Evolutionary conservation across 2,113 vertebrate species (phyloP).

Genomic region (Platichthys stellatus): DNA sequence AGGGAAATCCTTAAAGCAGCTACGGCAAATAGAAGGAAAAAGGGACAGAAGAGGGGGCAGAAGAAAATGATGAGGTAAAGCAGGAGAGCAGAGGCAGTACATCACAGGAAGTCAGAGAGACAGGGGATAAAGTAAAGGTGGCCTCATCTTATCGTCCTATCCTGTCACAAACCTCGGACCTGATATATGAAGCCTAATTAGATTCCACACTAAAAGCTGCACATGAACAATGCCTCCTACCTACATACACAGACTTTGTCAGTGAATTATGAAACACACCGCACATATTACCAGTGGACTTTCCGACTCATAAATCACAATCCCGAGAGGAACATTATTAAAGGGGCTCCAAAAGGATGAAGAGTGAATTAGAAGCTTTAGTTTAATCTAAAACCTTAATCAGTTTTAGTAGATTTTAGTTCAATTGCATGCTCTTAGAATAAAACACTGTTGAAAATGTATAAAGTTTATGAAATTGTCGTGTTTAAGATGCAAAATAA

Average conservation of each 20-base stretch:
- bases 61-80: conserved; percentile 69
- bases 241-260: conserved; percentile 59
- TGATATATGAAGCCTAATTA: conserved; percentile 74
- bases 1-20: conserved; percentile 62
- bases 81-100: conserved; percentile 70
- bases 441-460: background rate
- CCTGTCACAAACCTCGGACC: conserved; percentile 63
- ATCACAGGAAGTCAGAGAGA: conserved; percentile 63
- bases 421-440: background rate
- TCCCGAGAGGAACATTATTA: conserved; percentile 39
- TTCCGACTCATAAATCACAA: conserved; percentile 49
- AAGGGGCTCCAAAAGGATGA: conserved; percentile 28
- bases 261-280: conserved; percentile 58
- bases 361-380: conserved; percentile 10
- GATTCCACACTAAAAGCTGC: conserved; percentile 48
- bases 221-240: conserved; percentile 47
- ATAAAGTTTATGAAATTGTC: background rate
- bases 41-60: conserved; percentile 44
- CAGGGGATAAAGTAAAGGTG: conserved; percentile 74
- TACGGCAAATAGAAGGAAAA: conserved; percentile 32
- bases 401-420: background rate
- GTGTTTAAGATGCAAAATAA: background rate
- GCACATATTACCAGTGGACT: conserved; percentile 33
- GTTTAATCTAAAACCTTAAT: conserved; percentile 8
- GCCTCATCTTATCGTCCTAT: conserved; percentile 71